phyloP scores from a whole-genome alignment of 2,113 vertebrate genomes.

The Osmerus mordax region DNA sequence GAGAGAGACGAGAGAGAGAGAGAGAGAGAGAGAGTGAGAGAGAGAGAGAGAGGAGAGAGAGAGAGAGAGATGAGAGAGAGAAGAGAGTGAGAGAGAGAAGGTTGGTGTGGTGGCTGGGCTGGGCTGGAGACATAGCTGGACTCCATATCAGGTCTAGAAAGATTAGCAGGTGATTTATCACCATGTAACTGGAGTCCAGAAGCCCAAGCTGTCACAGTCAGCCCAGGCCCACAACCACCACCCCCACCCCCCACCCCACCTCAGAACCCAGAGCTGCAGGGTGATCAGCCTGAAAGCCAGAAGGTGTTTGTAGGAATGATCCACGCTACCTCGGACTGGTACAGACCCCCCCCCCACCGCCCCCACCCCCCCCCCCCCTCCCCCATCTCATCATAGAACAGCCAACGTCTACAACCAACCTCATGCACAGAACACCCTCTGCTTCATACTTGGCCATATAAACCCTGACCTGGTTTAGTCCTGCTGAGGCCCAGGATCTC shows the following conservation, averaged over 20 bases:
- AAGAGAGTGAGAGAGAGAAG: constrained; percentile 50
- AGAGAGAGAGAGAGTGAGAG: constrained; percentile 25
- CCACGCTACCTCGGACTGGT: constrained; percentile 7
- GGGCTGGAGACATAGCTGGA: constrained; percentile 54
- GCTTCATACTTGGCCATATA: no score
- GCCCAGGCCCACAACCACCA: no score
- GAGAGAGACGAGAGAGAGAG: constrained; percentile 50
- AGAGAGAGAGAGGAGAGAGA: not conserved
- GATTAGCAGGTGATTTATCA: constrained; percentile 75
- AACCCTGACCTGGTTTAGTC: no score
- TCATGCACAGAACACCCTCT: no score
- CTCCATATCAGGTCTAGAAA: constrained; percentile 58
- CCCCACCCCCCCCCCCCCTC: not conserved
- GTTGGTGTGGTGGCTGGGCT: constrained; percentile 33
- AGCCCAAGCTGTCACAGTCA: constrained; percentile 18
- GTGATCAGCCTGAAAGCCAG: constrained; percentile 56
- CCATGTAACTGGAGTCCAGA: constrained; percentile 62
- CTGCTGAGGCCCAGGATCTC: no score
- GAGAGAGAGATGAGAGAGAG: constrained; percentile 22
- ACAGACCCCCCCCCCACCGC: not conserved
- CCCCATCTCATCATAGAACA: not conserved
- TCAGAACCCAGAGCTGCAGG: constrained; percentile 58
- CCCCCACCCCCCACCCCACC: constrained; percentile 21
- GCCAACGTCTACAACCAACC: not conserved
- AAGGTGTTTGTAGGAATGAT: constrained; percentile 30